These are phyloP conservation scores for Neelides folsomi DNA, from an alignment of 2,888 invertebrate genomes.

Conservation along the genomic window DNA sequence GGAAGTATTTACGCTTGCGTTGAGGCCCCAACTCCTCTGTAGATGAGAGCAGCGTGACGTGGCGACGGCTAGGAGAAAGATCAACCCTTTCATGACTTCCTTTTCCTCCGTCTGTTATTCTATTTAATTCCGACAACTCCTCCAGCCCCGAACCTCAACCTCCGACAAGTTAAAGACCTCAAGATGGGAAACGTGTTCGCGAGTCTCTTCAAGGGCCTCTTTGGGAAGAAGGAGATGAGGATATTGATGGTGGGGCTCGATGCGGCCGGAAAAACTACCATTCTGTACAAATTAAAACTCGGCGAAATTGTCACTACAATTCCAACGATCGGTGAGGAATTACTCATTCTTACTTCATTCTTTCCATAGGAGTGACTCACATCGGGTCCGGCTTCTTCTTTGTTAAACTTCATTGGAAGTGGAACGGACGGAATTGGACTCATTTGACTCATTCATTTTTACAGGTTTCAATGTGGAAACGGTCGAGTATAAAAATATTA, in stretches of 20 bases:
- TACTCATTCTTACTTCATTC: background rate
- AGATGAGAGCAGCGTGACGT: no score
- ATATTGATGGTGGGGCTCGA: constrained; percentile 99
- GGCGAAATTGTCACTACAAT: constrained; percentile 99
- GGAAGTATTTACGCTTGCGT: no score
- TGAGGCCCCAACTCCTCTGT: no score
- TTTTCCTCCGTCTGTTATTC: constrained; percentile 1
- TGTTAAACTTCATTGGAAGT: background rate
- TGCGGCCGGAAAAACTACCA: constrained; percentile 99
- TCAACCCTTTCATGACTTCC: background rate
- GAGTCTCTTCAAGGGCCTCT: constrained; percentile 95
- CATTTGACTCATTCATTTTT: constrained; percentile 20
- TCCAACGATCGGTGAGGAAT: constrained; percentile 87
- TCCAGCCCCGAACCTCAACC: background rate
- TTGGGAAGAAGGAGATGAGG: constrained; percentile 99
- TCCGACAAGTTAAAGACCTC: constrained; percentile 31
- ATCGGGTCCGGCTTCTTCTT: background rate
- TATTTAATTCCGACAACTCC: background rate
- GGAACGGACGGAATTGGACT: background rate
- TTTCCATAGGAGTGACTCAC: background rate
- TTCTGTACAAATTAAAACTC: constrained; percentile 98
- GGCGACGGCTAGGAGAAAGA: no score
- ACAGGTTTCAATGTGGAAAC: constrained; percentile 95
- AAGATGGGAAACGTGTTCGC: constrained; percentile 96
- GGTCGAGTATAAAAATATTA: constrained; percentile 98